Base-by-base conservation (phyloP, 2,888 invertebrate genomes). In the Ormyrus nitidulus region DNA sequence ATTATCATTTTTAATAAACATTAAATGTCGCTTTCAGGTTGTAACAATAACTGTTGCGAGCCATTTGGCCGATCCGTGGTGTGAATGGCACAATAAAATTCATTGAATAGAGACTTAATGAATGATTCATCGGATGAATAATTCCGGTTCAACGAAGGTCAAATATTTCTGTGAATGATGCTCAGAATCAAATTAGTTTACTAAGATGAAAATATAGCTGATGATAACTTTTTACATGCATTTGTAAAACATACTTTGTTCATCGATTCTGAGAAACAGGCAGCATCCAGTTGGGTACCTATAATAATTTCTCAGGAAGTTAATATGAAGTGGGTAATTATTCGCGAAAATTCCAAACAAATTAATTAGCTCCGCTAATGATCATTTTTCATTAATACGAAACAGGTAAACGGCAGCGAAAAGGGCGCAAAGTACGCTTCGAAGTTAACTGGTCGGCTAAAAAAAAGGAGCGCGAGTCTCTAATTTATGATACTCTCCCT, bases 71-170 rank as follows among this genome's bases (percentile, higher is more conserved):
- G 61, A n/a, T 44, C 44, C 7, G 19, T 34, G 59, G 69, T 19
- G 66, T 81, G 77, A 78, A 78, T 81, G 34, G 61, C 10, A 59
- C 71, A 71, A 81, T 81, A 78, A 78, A 75, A 69, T 79, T 79
- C 79, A 76, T 75, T 76, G 69, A 82, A 82, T 77, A 54, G 59
- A 58, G 73, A 53, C 65, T 74, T 80, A 79, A 82, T 75, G 79
- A 82, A 80, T 79, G 77, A 82, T 82, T 82, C 79, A 82, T 74
- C 66, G 71, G 71, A 79, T 80, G 77, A 79, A 80, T 79, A 80
- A 82, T 70, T 77, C 65, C 46, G 51, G 73, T n/a, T 51, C 64
- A 70, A 70, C 76, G 69, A 82, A 77, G 81, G 77, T 77, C 77
- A 78, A 79, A 71, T 75, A 76, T 74, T 77, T 77, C 77, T 61